These are phyloP conservation scores for Dasyornis broadbenti DNA, from an alignment of 2,113 vertebrate species.

Conservation along the genomic window DNA sequence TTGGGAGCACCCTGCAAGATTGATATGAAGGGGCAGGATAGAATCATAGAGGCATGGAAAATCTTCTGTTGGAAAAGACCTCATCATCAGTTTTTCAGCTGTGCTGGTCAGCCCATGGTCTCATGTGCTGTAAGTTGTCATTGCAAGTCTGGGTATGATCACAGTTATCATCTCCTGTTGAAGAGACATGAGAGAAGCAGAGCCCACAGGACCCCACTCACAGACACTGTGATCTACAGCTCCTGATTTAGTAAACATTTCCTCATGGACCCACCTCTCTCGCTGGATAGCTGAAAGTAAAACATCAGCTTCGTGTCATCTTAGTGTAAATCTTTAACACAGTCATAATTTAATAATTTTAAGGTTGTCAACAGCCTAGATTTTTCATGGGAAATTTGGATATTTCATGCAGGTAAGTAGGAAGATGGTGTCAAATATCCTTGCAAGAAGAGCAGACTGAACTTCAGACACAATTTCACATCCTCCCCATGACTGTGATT, in stretches of 20 bases:
- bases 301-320: not conserved
- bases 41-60: not conserved
- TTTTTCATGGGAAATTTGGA: not conserved
- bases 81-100: not conserved
- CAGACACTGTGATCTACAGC: not conserved
- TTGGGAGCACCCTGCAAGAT: not conserved
- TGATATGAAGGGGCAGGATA: not conserved
- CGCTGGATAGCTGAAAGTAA: not conserved
- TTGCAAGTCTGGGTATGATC: not conserved
- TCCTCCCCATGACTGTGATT: not conserved
- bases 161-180: not conserved
- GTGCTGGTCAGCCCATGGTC: not conserved
- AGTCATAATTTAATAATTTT: not conserved
- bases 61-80: not conserved
- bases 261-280: not conserved
- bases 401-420: not conserved
- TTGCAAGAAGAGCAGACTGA: not conserved
- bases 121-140: not conserved
- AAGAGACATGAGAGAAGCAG: not conserved
- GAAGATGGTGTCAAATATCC: not conserved
- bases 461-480: not conserved
- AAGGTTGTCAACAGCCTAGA: not conserved
- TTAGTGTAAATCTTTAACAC: not conserved
- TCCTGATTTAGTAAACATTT: not conserved
- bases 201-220: not conserved